Evolutionary conservation across 2,797 vertebrate genomes (phyloP).

Genomic region (Neosilurus mollespiculum): DNA sequence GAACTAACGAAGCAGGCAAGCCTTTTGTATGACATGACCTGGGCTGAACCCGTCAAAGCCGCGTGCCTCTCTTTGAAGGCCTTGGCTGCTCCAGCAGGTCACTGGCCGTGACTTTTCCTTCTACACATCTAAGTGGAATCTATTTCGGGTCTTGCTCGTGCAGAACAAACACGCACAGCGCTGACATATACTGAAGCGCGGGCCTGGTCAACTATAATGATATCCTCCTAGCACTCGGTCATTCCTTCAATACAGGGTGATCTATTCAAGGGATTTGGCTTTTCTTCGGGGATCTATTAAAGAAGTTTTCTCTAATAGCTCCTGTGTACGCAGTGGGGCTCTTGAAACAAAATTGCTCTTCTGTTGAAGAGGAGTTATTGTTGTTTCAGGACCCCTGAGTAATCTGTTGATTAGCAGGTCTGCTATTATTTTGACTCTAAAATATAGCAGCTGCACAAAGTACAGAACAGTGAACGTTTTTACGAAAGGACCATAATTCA

Average conservation of each 20-base stretch:
- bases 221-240: conserved; percentile 10
- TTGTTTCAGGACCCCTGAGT: conserved; percentile 21
- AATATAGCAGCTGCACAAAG: neutral
- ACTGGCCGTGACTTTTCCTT: neutral
- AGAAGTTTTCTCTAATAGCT: conserved; percentile 18
- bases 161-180: conserved; percentile 2
- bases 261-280: conserved; percentile 18
- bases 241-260: neutral
- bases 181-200: neutral
- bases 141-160: conserved; percentile 9
- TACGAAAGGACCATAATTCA: neutral
- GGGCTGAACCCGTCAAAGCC: conserved; percentile 42
- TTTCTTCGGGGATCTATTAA: conserved; percentile 30
- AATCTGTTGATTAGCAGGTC: conserved; percentile 22
- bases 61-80: neutral
- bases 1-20: conserved; percentile 49
- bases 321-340: conserved; percentile 4
- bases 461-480: neutral
- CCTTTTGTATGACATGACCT: conserved; percentile 45
- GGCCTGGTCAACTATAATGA: conserved; percentile 14
- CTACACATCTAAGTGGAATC: conserved; percentile 20
- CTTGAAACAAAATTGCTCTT: conserved; percentile 17
- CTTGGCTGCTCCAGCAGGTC: neutral
- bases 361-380: neutral
- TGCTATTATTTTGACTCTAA: neutral